These are phyloP conservation scores for Omphaloscelis lunosa DNA, from an alignment of 2,888 invertebrate genomes.

Conservation along the genomic window DNA sequence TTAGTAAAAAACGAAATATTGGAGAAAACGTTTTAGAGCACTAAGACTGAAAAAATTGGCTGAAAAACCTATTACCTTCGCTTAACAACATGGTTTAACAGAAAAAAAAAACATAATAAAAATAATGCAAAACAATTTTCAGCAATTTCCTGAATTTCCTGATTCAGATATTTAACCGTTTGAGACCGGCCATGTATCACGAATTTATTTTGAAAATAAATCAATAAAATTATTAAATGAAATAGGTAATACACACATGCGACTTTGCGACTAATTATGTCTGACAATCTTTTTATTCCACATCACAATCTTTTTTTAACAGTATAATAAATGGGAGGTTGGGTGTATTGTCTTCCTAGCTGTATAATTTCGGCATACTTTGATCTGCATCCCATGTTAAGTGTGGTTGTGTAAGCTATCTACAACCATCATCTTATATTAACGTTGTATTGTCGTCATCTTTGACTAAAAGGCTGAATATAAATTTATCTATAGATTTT, in stretches of 20 bases:
- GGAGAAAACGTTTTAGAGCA: slow-evolving; percentile 84
- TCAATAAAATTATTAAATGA: slow-evolving; percentile 25
- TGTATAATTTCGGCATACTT: background rate
- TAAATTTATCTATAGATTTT: slow-evolving; percentile 1
- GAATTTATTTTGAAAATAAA: slow-evolving; percentile 67
- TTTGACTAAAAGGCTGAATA: slow-evolving; percentile 22
- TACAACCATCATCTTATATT: background rate
- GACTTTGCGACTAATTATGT: slow-evolving; percentile 30
- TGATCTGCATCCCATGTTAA: background rate
- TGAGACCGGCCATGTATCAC: slow-evolving; percentile 65
- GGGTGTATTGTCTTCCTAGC: background rate
- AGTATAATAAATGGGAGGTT: background rate
- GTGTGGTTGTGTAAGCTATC: background rate
- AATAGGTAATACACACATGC: slow-evolving; percentile 49
- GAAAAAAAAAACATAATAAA: slow-evolving; percentile 31
- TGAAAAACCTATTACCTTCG: slow-evolving; percentile 80
- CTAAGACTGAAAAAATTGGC: slow-evolving; percentile 89
- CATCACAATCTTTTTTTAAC: background rate
- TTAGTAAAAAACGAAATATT: slow-evolving; percentile 71
- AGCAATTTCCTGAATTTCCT: slow-evolving; percentile 43
- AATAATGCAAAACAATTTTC: slow-evolving; percentile 26
- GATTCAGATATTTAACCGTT: slow-evolving; percentile 47
- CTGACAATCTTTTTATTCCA: background rate
- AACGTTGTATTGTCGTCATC: background rate
- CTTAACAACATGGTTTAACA: slow-evolving; percentile 67